Base-by-base conservation (phyloP, 2,888 invertebrate genomes). In the Gnatocerus cornutus region DNA sequence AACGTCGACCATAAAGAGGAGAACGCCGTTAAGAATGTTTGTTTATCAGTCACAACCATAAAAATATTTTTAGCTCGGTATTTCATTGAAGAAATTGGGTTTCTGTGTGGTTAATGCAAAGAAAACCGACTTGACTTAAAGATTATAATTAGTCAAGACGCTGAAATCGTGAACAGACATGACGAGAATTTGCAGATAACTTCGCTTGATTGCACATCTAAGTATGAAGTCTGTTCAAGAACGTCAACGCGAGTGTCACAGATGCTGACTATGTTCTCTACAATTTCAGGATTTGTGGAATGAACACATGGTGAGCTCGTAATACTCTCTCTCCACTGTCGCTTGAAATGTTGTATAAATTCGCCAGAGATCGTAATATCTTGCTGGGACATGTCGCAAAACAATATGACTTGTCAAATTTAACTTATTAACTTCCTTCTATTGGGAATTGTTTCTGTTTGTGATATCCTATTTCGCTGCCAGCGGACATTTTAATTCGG, bases 291-390 rank as follows among this genome's bases (percentile, higher is more conserved):
- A 79, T 79, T 79, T 79, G 78, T 76, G 73, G 77, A 78, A 77
- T 74, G 77, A 79, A 79, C 80, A 79, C 76, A 78, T 79, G 80
- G 79, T 74, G 75, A 73, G 74, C 71, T 74, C 77, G 73, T 78
- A 78, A 78, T 74, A 74, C 74, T 55, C 68, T 66, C 68, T 66
- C 66, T 71, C 63, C 63, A 71, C 61, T 75, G 73, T 71, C 69
- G 72, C 72, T 74, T 76, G 71, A 73, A 74, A 74, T 73, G 73
- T 73, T 69, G 74, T 77, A 76, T 74, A 78, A 77, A 78, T 77
- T 71, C 74, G 76, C 73, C 74, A 71, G 75, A 71, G 74, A 75
- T 75, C 71, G 76, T 75, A 78, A 77, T 77, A 77, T 78, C 77
- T 76, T 76, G 76, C 66, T 53, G 73, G 76, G 77, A 78, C 77